These are phyloP conservation scores for Cyprinus carpio DNA, from an alignment of 2,113 vertebrate genomes.

Conservation along the genomic window DNA sequence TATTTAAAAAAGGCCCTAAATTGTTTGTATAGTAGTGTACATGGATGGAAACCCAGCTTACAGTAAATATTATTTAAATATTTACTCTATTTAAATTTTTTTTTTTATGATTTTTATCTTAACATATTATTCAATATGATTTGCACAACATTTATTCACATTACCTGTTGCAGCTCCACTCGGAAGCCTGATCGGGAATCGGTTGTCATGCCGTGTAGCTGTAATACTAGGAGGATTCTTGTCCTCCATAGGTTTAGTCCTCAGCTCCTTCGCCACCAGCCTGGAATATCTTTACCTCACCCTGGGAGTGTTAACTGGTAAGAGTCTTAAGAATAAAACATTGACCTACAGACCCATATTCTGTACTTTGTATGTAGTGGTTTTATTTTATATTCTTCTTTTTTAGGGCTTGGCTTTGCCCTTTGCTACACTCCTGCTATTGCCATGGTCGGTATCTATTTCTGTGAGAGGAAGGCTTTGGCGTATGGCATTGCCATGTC, in stretches of 20 bases:
- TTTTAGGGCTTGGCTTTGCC: conserved; percentile 89
- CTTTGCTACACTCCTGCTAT: conserved; percentile 93
- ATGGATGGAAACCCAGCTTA: too few relatives aligned
- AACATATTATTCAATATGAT: not conserved
- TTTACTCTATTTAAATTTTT: too few relatives aligned
- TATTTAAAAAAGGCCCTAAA: not conserved
- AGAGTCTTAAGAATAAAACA: conserved; percentile 29
- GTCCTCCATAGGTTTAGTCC: conserved; percentile 84
- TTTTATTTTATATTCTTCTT: not conserved
- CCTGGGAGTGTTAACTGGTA: conserved; percentile 90
- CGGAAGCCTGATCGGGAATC: conserved; percentile 89
- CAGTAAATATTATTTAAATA: too few relatives aligned
- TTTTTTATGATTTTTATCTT: not conserved
- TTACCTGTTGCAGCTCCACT: conserved; percentile 80
- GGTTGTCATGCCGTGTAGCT: conserved; percentile 84
- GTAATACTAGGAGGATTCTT: conserved; percentile 91
- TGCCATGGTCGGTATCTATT: conserved; percentile 91
- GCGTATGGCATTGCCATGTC: conserved; percentile 94
- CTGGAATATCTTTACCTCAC: conserved; percentile 90
- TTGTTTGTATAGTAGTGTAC: not conserved
- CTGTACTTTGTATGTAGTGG: not conserved
- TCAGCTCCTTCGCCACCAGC: conserved; percentile 86
- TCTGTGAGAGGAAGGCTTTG: conserved; percentile 84
- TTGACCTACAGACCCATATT: not conserved
- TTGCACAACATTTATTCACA: not conserved